Evolutionary conservation across 2,113 vertebrate genomes (phyloP).

Genomic region (Chauna torquata): DNA sequence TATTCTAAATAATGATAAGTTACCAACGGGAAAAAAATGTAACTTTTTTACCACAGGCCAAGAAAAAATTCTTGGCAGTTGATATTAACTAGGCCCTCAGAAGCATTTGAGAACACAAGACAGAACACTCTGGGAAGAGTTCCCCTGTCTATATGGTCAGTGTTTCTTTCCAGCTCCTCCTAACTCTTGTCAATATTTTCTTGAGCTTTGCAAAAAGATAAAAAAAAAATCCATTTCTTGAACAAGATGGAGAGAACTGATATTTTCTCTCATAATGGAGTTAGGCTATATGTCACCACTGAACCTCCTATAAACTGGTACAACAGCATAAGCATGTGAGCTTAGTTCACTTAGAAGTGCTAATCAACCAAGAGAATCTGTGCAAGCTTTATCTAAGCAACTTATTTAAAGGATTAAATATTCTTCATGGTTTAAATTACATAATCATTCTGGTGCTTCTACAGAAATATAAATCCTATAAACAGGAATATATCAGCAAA

Average conservation of each 20-base stretch:
- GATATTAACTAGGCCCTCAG: not conserved
- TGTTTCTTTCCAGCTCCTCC: not conserved
- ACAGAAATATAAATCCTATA: not conserved
- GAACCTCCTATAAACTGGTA: not conserved
- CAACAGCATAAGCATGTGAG: not conserved
- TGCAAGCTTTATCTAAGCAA: not conserved
- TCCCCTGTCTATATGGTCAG: not conserved
- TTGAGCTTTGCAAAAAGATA: not conserved
- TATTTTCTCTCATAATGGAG: not conserved
- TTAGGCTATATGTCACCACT: not conserved
- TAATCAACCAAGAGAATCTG: not conserved
- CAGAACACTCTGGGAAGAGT: not conserved
- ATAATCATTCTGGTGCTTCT: not conserved
- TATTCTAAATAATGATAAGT: not conserved
- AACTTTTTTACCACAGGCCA: not conserved
- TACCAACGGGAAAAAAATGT: not conserved
- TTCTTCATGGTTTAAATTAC: not conserved
- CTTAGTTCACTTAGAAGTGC: not conserved
- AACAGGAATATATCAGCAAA: not conserved
- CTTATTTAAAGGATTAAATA: not conserved
- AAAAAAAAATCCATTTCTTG: not conserved
- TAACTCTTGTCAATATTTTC: not conserved
- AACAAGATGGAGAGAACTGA: not conserved
- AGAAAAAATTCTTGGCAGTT: not conserved
- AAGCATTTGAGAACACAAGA: not conserved